Evolutionary conservation across 2,888 invertebrate genomes (phyloP).

Genomic region (Epinotia ramella): DNA sequence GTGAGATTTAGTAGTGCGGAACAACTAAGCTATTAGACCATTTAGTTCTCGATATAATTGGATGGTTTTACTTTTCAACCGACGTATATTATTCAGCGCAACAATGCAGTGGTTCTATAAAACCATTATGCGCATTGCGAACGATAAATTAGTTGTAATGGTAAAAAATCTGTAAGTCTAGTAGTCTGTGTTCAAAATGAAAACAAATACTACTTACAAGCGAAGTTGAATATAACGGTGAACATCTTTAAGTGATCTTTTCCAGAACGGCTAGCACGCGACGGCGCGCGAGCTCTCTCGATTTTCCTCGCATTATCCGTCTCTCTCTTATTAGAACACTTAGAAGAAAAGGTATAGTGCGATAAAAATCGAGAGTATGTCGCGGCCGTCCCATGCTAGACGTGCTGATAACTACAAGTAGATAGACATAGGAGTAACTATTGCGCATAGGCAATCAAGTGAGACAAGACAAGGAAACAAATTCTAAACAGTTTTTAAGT

Average conservation of each 20-base stretch:
- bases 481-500: background rate
- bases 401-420: too few relatives aligned
- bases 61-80: background rate
- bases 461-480: background rate
- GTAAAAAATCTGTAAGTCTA: background rate
- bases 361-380: too few relatives aligned
- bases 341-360: too few relatives aligned
- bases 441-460: background rate
- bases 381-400: too few relatives aligned
- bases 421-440: too few relatives aligned
- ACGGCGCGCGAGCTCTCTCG: too few relatives aligned
- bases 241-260: too few relatives aligned
- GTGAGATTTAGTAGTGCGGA: background rate
- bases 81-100: background rate
- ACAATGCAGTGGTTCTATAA: background rate
- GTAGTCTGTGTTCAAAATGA: background rate
- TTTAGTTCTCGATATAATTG: background rate
- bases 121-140: background rate
- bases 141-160: background rate
- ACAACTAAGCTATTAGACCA: conserved; percentile 8
- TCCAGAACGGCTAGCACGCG: too few relatives aligned
- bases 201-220: background rate
- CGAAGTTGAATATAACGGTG: too few relatives aligned
- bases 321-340: too few relatives aligned
- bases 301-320: too few relatives aligned